Evolutionary conservation across 2,113 vertebrate genomes (phyloP).

Genomic region (Rousettus leschenaultii): DNA sequence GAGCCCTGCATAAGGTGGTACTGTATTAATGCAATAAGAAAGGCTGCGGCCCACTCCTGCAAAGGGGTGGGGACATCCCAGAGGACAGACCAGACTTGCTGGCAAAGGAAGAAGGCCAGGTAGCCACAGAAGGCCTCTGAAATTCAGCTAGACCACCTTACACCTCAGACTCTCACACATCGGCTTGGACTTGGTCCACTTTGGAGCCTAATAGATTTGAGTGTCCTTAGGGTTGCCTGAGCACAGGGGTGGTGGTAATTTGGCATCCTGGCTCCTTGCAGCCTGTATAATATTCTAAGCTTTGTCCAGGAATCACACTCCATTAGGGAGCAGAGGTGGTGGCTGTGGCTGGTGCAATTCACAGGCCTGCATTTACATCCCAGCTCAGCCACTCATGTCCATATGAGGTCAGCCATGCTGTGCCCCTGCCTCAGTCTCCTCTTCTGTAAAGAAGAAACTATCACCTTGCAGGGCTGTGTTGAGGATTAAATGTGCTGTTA

Average conservation of each 20-base stretch:
- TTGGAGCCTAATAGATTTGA: neutral
- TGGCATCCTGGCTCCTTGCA: neutral
- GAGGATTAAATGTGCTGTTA: neutral
- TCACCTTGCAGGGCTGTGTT: neutral
- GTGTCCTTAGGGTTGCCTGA: neutral
- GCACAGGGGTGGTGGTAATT: fast-evolving
- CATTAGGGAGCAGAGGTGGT: fast-evolving
- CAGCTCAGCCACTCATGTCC: fast-evolving
- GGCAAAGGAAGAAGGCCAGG: neutral
- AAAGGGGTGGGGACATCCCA: neutral
- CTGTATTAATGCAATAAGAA: fast-evolving
- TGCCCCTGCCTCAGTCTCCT: neutral
- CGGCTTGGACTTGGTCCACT: neutral
- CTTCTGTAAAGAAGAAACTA: neutral
- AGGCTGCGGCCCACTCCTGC: neutral
- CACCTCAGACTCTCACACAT: neutral
- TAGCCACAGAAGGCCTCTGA: neutral
- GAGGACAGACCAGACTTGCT: fast-evolving
- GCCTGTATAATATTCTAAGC: neutral
- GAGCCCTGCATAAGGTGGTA: neutral
- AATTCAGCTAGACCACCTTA: neutral
- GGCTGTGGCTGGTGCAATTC: fast-evolving
- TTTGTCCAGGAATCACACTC: neutral
- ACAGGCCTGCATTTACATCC: fast-evolving
- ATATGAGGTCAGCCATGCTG: too few relatives aligned